Conservation (phyloP, 2,113 vertebrate species). For the Chlamydotis undulata region DNA sequence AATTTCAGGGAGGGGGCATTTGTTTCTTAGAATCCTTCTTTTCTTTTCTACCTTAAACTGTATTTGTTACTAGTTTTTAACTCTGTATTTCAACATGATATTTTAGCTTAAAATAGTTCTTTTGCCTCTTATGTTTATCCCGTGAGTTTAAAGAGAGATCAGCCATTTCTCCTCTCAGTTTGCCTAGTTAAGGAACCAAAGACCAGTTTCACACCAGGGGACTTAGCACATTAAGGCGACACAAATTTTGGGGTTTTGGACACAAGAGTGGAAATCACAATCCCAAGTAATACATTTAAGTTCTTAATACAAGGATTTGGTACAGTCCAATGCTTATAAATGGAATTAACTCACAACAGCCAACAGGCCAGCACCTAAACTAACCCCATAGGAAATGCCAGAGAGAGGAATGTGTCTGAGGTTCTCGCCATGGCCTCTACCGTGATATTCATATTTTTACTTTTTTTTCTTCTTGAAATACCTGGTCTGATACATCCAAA, state of each 20-base stretch:
- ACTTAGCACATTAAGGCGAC: not conserved
- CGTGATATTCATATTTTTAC: not conserved
- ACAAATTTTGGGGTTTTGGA: not conserved
- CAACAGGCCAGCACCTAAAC: not conserved
- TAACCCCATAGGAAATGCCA: not conserved
- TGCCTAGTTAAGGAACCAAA: not conserved
- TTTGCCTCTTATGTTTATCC: not conserved
- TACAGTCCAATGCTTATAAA: not conserved
- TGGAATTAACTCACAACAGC: not conserved
- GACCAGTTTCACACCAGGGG: rapidly evolving
- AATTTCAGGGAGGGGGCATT: not conserved
- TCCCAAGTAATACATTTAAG: not conserved
- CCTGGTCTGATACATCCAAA: not conserved
- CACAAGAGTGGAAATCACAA: not conserved
- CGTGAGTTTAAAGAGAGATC: not conserved
- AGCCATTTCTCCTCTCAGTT: not conserved
- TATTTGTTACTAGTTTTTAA: not conserved
- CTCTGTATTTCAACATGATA: not conserved
- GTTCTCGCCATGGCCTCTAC: not conserved
- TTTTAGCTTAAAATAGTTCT: not conserved
- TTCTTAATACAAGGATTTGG: not conserved
- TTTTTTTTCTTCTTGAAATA: not conserved
- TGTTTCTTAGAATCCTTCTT: not conserved
- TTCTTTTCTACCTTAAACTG: not conserved
- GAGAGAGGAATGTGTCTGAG: not conserved